Conservation (phyloP, 2,797 vertebrate genomes). For the Danio jaintianensis region DNA sequence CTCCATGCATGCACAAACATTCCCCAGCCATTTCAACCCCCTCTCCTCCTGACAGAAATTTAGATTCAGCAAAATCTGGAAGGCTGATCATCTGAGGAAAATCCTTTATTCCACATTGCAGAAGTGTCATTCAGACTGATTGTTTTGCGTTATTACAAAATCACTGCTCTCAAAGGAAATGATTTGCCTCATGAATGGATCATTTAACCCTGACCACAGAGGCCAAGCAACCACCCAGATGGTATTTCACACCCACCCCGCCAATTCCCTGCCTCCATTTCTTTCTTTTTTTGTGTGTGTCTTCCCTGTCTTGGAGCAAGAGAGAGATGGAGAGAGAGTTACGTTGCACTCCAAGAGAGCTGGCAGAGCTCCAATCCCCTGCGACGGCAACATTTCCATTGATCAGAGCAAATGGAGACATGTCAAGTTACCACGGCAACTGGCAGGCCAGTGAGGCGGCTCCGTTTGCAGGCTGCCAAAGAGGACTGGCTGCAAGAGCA, state of each 20-base stretch:
- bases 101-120: not conserved
- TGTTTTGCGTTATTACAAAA: slow-evolving; percentile 16
- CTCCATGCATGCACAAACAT: not conserved
- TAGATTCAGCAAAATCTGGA: slow-evolving; percentile 22
- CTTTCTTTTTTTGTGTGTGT: slow-evolving; percentile 35
- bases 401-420: slow-evolving; percentile 67
- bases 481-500: slow-evolving; percentile 29
- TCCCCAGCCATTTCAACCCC: not conserved
- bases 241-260: slow-evolving; percentile 14
- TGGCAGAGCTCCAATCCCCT: slow-evolving; percentile 57
- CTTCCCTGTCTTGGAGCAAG: not conserved
- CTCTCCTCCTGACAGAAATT: slow-evolving; percentile 3
- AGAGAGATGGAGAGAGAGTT: slow-evolving; percentile 1
- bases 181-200: not conserved
- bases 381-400: slow-evolving; percentile 60
- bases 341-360: slow-evolving; percentile 20
- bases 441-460: slow-evolving; percentile 49
- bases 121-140: not conserved
- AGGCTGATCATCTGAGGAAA: not conserved
- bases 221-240: slow-evolving; percentile 25
- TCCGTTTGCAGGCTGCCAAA: slow-evolving; percentile 39
- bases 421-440: slow-evolving; percentile 69
- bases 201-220: slow-evolving; percentile 25
- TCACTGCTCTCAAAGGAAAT: not conserved
- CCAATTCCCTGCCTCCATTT: slow-evolving; percentile 5